Conservation (phyloP, 2,797 vertebrate species). For the Rhinophrynus dorsalis region DNA sequence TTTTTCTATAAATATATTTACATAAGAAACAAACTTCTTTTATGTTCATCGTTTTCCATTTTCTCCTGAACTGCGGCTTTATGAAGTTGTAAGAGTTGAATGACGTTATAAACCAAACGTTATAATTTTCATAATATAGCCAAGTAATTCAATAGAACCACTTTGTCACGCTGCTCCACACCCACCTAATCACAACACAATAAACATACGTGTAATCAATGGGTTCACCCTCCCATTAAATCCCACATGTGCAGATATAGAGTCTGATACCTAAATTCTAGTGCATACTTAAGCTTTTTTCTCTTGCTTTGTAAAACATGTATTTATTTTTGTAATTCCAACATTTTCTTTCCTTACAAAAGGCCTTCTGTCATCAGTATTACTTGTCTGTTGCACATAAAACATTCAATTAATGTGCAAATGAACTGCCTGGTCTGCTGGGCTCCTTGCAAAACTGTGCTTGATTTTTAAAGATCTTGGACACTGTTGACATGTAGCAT, state of each 20-base stretch:
- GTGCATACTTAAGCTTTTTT: conserved; percentile 8
- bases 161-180: conserved; percentile 22
- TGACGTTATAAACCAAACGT: conserved; percentile 21
- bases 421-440: neutral
- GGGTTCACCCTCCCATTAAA: neutral
- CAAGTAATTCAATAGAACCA: conserved; percentile 1
- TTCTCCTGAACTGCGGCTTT: neutral
- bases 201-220: conserved; percentile 28
- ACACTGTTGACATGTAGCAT: conserved; percentile 26
- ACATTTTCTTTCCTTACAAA: conserved; percentile 23
- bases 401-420: conserved; percentile 14
- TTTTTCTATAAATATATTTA: neutral
- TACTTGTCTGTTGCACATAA: conserved; percentile 32
- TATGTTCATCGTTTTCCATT: neutral
- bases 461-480: conserved; percentile 14
- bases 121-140: conserved; percentile 27
- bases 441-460: neutral
- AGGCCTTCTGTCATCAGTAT: conserved; percentile 40
- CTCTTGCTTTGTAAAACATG: conserved; percentile 10
- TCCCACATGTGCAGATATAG: conserved; percentile 32
- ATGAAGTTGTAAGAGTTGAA: conserved; percentile 12
- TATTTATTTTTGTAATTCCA: conserved; percentile 36
- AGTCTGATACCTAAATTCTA: conserved; percentile 31
- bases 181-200: conserved; percentile 34
- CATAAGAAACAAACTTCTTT: conserved; percentile 11